Evolutionary conservation across 1,140 invertebrate genomes (phyloP).

Genomic region (Campoletis sonorensis): DNA sequence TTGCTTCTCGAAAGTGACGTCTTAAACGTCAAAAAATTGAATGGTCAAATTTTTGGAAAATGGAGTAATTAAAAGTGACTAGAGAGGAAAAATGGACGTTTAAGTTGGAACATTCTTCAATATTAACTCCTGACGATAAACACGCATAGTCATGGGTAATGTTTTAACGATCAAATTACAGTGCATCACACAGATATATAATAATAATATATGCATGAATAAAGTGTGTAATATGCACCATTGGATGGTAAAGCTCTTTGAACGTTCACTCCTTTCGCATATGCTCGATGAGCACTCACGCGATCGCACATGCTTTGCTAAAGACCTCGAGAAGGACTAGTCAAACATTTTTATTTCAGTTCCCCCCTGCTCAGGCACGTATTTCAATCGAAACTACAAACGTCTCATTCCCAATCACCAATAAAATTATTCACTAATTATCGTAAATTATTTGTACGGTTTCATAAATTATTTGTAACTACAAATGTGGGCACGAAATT

Average conservation of each 20-base stretch:
- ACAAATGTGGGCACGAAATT: too few species aligned
- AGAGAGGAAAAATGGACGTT: background rate
- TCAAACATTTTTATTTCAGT: background rate
- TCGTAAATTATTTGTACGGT: conserved; percentile 26
- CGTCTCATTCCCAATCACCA: conserved; percentile 5
- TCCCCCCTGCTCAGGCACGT: background rate
- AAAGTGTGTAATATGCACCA: conserved; percentile 12
- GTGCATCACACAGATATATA: background rate
- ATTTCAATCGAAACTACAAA: conserved; percentile 27
- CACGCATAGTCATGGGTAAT: conserved; percentile 3
- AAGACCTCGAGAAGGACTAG: background rate
- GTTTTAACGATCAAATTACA: conserved; percentile 20
- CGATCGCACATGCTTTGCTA: background rate
- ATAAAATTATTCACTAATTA: conserved; percentile 43
- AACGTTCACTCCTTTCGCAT: background rate
- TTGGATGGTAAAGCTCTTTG: conserved; percentile 1
- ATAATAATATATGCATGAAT: background rate
- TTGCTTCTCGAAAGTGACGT: too few species aligned
- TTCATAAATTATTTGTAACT: too few species aligned
- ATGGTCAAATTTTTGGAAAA: too few species aligned
- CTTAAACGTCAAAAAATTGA: background rate
- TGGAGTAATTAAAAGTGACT: too few species aligned
- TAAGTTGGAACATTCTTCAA: background rate
- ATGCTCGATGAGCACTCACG: background rate
- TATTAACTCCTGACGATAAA: too few species aligned